Percentiles rank a stretch among this genome's conserved stretches.
Evolutionary conservation across 2,113 vertebrate species (phyloP).

Genomic region (Dendrocopos noguchii): DNA sequence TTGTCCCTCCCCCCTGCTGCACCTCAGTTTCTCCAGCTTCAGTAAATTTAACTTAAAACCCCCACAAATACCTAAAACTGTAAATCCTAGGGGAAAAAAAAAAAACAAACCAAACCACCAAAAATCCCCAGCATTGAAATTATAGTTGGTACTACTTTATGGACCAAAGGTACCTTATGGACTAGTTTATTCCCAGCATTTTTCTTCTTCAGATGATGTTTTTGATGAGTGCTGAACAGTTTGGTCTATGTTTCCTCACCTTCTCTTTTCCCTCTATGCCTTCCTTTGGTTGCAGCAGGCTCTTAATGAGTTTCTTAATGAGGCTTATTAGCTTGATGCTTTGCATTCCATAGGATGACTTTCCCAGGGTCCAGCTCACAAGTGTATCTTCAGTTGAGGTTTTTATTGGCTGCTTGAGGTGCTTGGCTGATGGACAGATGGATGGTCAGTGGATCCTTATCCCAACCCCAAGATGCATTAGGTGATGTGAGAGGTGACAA

Average conservation of each 20-base stretch:
- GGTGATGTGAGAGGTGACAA: neutral
- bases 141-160: neutral
- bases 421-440: neutral
- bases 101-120: neutral
- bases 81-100: neutral
- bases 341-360: neutral
- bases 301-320: neutral
- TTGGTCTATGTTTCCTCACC: neutral
- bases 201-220: neutral
- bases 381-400: neutral
- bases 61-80: too few relatives aligned
- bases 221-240: neutral
- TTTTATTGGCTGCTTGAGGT: neutral
- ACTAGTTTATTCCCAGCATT: neutral
- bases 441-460: neutral
- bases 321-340: neutral
- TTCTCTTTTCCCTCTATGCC: neutral
- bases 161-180: neutral
- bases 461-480: neutral
- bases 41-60: neutral
- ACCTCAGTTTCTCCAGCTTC: neutral
- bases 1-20: accelerated
- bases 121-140: neutral
- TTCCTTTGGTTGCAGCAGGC: neutral
- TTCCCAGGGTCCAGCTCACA: neutral